Evolutionary conservation across 64 coral and sea anemone genomes (phyloP), one percentile per base, ranked within the genome.

Genomic region (Anthopleura sola): DNA sequence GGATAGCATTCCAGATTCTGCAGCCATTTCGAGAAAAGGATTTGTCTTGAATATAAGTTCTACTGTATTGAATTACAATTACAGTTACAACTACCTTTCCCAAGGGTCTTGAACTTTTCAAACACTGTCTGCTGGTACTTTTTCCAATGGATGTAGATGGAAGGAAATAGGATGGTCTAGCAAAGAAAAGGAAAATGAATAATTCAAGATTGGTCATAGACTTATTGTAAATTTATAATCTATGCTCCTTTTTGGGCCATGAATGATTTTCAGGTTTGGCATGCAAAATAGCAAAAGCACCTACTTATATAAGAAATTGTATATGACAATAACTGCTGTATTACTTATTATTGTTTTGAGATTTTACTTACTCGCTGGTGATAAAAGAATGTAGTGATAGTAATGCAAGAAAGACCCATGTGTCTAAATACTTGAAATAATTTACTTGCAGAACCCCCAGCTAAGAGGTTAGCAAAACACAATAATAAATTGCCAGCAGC

Each of bases 311-410:
- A n/a, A n/a, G 20, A 17, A 50, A 50, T 82, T 14, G 53, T 31
- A n/a, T 28, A 49, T 19, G 39, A 6, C 5, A 49, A 38, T 18
- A 24, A n/a, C 29, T 19, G 15, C 75, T 19, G 33, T 78, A 19
- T 78, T 29, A 5, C 46, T 53, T 17, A 6, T 53, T 53, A 2
- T 2, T 53, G 16, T 53, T 12, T 17, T 53, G 50, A 53, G 3
- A 81, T 77, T 77, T 77, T 77, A 77, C 86, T 88, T 87, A 88
- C 86, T 39, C 50, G 34, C 48, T 93, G 80, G 55, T 80, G 91
- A n/a, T 48, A 53, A 68, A 85, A 93, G 81, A 88, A 93, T 60
- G 86, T 83, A 76, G 78, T 75, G 32, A 92, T 47, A n/a, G 85
- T 55, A 60, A 83, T 83, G 75, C 78, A 78, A 49, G 56, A 75